phyloP scores from a whole-genome alignment of 2,888 invertebrate species.

The Notocelia uddmanniana region DNA sequence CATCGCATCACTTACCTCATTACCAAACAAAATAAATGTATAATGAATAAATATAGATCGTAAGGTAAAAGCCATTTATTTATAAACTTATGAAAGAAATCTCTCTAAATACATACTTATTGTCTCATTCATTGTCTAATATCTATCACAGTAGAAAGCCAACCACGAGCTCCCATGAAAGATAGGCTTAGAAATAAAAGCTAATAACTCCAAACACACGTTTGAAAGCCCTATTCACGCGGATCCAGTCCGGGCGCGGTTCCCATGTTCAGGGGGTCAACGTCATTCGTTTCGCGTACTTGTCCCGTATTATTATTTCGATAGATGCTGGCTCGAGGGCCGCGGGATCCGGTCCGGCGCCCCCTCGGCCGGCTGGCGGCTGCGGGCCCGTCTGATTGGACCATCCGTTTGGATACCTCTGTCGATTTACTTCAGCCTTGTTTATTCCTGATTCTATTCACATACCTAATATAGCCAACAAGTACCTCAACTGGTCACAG shows the following conservation, averaged over 20 bases:
- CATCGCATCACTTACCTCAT: too few species aligned
- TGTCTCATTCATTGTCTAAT: constrained; percentile 17
- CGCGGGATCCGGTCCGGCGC: constrained; percentile 83
- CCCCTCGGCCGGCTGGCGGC: constrained; percentile 76
- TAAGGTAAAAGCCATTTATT: too few species aligned
- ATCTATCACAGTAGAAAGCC: constrained; percentile 27
- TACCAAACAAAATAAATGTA: too few species aligned
- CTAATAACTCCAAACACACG: constrained; percentile 79
- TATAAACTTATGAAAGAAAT: background rate
- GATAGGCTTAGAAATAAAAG: constrained; percentile 80
- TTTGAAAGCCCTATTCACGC: constrained; percentile 80
- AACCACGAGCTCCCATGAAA: constrained; percentile 66
- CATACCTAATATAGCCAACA: background rate
- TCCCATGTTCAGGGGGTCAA: constrained; percentile 84
- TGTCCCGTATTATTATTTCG: constrained; percentile 85
- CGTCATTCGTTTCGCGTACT: constrained; percentile 84
- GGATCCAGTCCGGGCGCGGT: constrained; percentile 80
- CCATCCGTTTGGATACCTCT: constrained; percentile 41
- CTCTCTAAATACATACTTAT: background rate
- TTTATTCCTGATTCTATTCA: background rate
- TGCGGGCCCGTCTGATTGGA: constrained; percentile 61
- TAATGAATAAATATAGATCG: too few species aligned
- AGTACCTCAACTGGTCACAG: background rate
- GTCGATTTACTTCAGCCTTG: background rate
- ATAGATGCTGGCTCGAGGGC: constrained; percentile 85